Evolutionary conservation across 2,797 vertebrate species (phyloP), one percentile per base, ranked within the genome.

Genomic region (Coregonus suidteri): DNA sequence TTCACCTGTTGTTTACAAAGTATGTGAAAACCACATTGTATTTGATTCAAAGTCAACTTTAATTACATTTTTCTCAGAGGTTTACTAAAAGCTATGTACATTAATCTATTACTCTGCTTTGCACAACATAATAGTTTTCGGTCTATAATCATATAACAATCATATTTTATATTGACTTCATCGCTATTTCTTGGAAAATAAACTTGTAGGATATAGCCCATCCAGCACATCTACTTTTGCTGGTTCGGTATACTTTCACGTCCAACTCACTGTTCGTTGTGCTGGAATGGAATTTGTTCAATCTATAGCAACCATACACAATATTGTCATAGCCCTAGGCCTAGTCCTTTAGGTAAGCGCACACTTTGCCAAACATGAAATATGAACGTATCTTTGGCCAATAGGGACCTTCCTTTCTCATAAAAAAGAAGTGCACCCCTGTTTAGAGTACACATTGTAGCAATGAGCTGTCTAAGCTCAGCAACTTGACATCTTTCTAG

Each of bases 401-500:
- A 13, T 65, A 25, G 13, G 25, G 25, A 65, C 62, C 6, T 11
- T 30, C 20, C 9, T 30, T 11, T 65, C 62, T 65, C 6, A 53
- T 31, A 16, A 20, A 25, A 30, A 15, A 71, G 69, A 77, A 76
- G 31, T 76, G 66, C 15, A 56, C 59, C 68, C 1, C 65, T 80
- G 41, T 74, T 76, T 37, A 74, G 68, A 64, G 3, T 75, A 54
- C 75, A 77, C 77, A 74, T 37, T 54, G 15, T 69, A 54, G 71
- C 51, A 67, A 74, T 20, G 6, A 65, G 78, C 79, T 79, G 73
- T 84, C 76, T 83, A 67, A 34, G 31, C 52, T 56, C 53, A 77
- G 84, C 66, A 85, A 87, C 80, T 76, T 78, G 84, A 76, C 77
- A 79, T 75, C 83, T 69, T 75, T 84, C 79, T 31, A 68, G 74